Evolutionary conservation across 1,140 invertebrate genomes (phyloP).

Genomic region (Orchestia grillus): DNA sequence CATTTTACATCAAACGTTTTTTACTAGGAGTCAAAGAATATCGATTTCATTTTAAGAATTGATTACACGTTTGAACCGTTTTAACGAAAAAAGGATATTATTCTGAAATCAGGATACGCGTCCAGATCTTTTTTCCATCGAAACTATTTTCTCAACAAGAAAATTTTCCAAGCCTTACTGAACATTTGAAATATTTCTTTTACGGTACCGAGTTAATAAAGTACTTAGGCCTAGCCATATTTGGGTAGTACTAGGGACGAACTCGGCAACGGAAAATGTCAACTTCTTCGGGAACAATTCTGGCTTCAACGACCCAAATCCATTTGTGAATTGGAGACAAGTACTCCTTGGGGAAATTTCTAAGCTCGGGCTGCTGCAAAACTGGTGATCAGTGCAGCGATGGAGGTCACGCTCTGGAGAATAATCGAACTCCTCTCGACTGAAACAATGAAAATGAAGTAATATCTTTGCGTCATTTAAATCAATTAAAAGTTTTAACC

Average conservation of each 20-base stretch:
- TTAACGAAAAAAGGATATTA: neutral
- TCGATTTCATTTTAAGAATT: neutral
- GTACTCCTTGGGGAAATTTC: neutral
- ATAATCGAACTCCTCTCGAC: neutral
- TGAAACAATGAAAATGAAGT: neutral
- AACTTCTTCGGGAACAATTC: neutral
- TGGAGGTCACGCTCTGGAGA: neutral
- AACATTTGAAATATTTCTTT: neutral
- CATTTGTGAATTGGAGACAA: neutral
- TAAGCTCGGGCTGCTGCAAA: neutral
- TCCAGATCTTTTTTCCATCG: neutral
- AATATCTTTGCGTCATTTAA: neutral
- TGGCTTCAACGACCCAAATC: neutral
- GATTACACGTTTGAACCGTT: neutral
- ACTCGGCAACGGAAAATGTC: neutral
- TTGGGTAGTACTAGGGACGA: neutral
- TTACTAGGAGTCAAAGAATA: neutral
- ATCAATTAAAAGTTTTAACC: neutral
- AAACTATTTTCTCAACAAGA: neutral
- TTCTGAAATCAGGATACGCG: neutral
- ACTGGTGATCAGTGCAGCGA: neutral
- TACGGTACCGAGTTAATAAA: neutral
- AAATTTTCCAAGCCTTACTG: neutral
- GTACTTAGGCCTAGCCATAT: neutral
- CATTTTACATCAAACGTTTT: neutral